A percentile compares a stretch with the other conserved stretches of the same genome.
phyloP scores from a whole-genome alignment of 2,797 vertebrate genomes.

The Sebastes kiyomatsui region DNA sequence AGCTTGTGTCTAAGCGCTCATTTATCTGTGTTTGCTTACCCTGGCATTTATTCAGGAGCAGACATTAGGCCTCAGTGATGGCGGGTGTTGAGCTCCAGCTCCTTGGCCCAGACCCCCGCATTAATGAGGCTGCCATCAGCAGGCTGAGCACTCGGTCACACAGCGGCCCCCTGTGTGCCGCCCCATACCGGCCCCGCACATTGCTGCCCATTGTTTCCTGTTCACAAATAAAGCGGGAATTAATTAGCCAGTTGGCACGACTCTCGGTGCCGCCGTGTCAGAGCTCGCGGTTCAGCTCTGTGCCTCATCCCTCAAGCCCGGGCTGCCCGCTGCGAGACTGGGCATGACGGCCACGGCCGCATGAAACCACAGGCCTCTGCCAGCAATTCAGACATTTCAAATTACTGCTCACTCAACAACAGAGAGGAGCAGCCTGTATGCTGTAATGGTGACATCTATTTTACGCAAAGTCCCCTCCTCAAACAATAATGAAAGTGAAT shows the following conservation, averaged over 20 bases:
- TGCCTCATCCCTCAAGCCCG: slow-evolving; percentile 57
- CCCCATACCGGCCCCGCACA: slow-evolving; percentile 64
- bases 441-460: slow-evolving; percentile 30
- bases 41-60: slow-evolving; percentile 71
- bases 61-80: slow-evolving; percentile 70
- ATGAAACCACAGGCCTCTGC: slow-evolving; percentile 52
- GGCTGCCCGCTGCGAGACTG: slow-evolving; percentile 57
- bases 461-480: slow-evolving; percentile 10
- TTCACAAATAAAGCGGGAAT: slow-evolving; percentile 79
- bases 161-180: slow-evolving; percentile 62
- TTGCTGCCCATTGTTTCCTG: slow-evolving; percentile 75
- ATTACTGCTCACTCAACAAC: slow-evolving; percentile 52
- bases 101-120: slow-evolving; percentile 75
- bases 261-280: slow-evolving; percentile 58
- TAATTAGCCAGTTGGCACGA: slow-evolving; percentile 78
- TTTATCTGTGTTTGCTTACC: slow-evolving; percentile 67
- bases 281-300: slow-evolving; percentile 57
- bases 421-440: slow-evolving; percentile 10
- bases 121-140: slow-evolving; percentile 80
- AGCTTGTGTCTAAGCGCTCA: slow-evolving; percentile 46
- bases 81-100: slow-evolving; percentile 67
- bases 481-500: slow-evolving; percentile 2
- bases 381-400: slow-evolving; percentile 60
- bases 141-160: slow-evolving; percentile 69
- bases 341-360: slow-evolving; percentile 32